Percentiles rank a stretch among this genome's conserved stretches.
Conservation (phyloP, 1,140 invertebrate species). For the Acromyrmex heyeri region DNA sequence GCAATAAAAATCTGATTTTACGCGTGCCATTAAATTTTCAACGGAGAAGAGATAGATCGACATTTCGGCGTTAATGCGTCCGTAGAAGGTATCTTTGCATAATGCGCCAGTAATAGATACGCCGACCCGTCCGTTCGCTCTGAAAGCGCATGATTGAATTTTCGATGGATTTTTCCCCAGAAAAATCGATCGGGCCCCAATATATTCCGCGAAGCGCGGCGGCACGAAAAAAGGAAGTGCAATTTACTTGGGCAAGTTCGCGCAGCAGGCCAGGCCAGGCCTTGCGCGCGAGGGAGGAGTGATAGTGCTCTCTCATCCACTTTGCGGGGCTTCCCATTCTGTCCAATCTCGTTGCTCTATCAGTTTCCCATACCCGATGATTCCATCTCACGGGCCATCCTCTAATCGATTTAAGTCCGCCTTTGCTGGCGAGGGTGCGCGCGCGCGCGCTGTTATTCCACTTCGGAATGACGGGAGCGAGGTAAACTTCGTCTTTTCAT, state of each 20-base stretch:
- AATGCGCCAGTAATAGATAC: conserved; percentile 54
- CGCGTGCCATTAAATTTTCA: conserved; percentile 50
- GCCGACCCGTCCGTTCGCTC: conserved; percentile 12
- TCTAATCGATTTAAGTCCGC: conserved; percentile 81
- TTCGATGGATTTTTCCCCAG: conserved; percentile 63
- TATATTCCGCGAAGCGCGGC: conserved; percentile 42
- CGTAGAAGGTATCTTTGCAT: conserved; percentile 64
- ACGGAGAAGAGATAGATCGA: conserved; percentile 61
- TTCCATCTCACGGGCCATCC: conserved; percentile 73
- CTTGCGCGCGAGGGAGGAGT: conserved; percentile 49
- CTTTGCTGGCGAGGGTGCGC: conserved; percentile 61
- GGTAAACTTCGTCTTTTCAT: conserved; percentile 10
- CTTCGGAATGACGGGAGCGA: conserved; percentile 49
- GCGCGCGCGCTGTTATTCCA: conserved; percentile 67
- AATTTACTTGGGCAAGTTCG: conserved; percentile 72
- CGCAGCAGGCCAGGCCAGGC: conserved; percentile 53
- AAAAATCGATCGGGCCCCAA: conserved; percentile 57
- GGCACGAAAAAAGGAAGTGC: conserved; percentile 66
- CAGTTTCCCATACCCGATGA: conserved; percentile 77
- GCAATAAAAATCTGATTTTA: conserved; percentile 54
- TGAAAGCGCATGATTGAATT: conserved; percentile 64
- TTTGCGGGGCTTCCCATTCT: conserved; percentile 81
- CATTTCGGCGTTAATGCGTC: conserved; percentile 64
- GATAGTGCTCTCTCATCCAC: conserved; percentile 73
- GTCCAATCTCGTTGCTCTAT: conserved; percentile 79